These are phyloP conservation scores for Azemiops feae DNA, from an alignment of 2,113 vertebrate genomes.

Conservation along the genomic window DNA sequence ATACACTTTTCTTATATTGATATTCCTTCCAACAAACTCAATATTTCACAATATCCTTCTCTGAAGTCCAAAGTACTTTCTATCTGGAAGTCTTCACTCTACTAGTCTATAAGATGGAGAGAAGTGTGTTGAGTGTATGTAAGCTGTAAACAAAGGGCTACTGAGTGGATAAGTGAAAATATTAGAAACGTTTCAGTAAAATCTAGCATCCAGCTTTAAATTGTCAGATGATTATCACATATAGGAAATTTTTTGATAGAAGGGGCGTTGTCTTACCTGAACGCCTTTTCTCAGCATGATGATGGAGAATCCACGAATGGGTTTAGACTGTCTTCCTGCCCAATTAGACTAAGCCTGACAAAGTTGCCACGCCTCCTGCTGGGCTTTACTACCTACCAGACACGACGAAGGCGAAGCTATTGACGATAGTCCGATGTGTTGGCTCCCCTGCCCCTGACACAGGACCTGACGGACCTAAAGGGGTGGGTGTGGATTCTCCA, in stretches of 20 bases:
- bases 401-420: no score
- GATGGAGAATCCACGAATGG: no score
- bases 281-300: no score
- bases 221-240: not conserved
- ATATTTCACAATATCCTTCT: not conserved
- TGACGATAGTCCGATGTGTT: no score
- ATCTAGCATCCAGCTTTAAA: not conserved
- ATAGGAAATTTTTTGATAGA: not conserved
- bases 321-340: no score
- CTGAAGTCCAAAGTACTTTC: not conserved
- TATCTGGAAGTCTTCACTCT: not conserved
- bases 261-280: no score
- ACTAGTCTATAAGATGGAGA: not conserved
- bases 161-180: not conserved
- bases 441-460: no score
- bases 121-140: not conserved
- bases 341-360: no score
- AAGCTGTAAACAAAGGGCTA: not conserved
- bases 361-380: no score
- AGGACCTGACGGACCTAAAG: no score
- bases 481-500: no score
- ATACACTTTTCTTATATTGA: not conserved
- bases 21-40: not conserved
- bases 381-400: no score
- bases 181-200: not conserved